These are phyloP conservation scores for Esperia sulphurella DNA, from an alignment of 2,888 invertebrate genomes.

Conservation along the genomic window DNA sequence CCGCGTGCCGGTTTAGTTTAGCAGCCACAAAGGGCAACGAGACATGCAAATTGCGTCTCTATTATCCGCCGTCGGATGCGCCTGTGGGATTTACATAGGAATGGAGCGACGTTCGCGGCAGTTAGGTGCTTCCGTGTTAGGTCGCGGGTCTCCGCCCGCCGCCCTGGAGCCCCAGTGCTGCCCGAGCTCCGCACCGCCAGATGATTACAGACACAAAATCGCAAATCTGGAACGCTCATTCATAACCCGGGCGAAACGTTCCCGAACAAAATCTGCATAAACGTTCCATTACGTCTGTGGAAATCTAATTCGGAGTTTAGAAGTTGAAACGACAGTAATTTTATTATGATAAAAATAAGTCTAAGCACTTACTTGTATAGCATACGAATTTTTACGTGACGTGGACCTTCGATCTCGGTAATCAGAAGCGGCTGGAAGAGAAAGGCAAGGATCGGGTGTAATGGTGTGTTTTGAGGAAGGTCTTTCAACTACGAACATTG, in stretches of 20 bases:
- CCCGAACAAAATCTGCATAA: constrained; percentile 65
- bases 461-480: too few relatives aligned
- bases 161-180: constrained; percentile 15
- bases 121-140: constrained; percentile 54
- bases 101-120: constrained; percentile 56
- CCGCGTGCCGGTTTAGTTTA: constrained; percentile 31
- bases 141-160: constrained; percentile 26
- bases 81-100: constrained; percentile 69
- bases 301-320: constrained; percentile 35
- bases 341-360: too few relatives aligned
- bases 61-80: constrained; percentile 64
- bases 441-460: too few relatives aligned
- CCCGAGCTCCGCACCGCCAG: constrained; percentile 15
- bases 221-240: constrained; percentile 61
- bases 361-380: too few relatives aligned
- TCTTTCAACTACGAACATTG: too few relatives aligned
- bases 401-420: too few relatives aligned
- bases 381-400: too few relatives aligned
- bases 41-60: constrained; percentile 66
- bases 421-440: too few relatives aligned
- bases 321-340: too few relatives aligned
- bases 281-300: constrained; percentile 50
- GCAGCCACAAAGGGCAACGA: constrained; percentile 56
- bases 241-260: constrained; percentile 59
- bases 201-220: constrained; percentile 47